These are phyloP conservation scores for Arenaria interpres DNA, from an alignment of 2,113 vertebrate genomes.

Conservation along the genomic window DNA sequence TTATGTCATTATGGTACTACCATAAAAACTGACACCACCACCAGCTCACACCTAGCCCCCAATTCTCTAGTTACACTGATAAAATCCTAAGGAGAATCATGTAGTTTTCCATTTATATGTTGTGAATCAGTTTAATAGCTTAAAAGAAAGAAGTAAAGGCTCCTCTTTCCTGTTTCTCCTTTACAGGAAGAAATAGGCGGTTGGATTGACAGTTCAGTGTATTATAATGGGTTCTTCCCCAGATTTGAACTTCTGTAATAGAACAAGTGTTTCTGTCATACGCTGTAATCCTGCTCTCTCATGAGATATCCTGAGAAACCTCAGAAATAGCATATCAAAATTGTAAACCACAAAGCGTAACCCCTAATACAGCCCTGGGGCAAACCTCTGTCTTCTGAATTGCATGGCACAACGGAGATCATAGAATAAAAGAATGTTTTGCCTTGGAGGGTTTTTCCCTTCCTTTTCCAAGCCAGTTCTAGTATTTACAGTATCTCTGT, in stretches of 20 bases:
- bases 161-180: background rate
- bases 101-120: background rate
- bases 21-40: background rate
- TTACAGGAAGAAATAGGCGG: background rate
- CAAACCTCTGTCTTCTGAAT: constrained; percentile 54
- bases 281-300: background rate
- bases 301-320: constrained; percentile 37
- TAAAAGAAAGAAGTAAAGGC: background rate
- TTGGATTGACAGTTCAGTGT: background rate
- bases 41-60: too few relatives aligned
- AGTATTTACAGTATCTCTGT: constrained; percentile 59
- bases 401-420: constrained; percentile 17
- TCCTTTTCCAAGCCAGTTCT: constrained; percentile 26
- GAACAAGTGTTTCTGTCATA: constrained; percentile 31
- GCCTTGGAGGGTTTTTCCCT: constrained; percentile 21
- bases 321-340: constrained; percentile 57
- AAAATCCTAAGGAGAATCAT: background rate
- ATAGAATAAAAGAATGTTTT: constrained; percentile 30
- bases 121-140: background rate
- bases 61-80: background rate
- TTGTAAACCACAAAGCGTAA: constrained; percentile 56
- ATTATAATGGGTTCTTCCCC: background rate
- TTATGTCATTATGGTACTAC: background rate
- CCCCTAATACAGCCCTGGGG: constrained; percentile 27
- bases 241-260: background rate